Conservation (phyloP, 1,140 invertebrate genomes). For the Drosophila busckii region DNA sequence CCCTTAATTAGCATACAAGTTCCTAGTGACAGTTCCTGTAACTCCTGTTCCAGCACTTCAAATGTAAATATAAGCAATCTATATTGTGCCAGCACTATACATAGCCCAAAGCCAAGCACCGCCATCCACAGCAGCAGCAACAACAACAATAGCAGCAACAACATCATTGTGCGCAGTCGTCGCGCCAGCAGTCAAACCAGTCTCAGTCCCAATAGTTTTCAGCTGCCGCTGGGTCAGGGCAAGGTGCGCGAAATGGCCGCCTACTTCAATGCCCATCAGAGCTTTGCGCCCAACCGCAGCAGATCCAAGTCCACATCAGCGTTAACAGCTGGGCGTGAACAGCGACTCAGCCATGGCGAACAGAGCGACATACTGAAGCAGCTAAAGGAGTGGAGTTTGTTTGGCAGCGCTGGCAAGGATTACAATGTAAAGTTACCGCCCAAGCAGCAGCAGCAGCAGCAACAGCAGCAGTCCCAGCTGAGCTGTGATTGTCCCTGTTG, state of each 20-base stretch:
- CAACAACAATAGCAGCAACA: conserved; percentile 4
- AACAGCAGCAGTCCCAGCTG: neutral
- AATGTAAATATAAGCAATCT: conserved; percentile 70
- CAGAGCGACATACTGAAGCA: conserved; percentile 80
- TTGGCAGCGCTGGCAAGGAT: conserved; percentile 77
- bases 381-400: conserved; percentile 81
- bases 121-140: conserved; percentile 29
- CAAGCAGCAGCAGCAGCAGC: conserved; percentile 5
- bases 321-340: conserved; percentile 19
- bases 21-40: conserved; percentile 78
- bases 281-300: conserved; percentile 31
- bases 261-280: conserved; percentile 80
- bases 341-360: conserved; percentile 79
- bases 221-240: conserved; percentile 55
- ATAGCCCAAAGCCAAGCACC: conserved; percentile 40
- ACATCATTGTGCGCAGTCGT: conserved; percentile 8
- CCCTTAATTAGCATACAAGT: conserved; percentile 62
- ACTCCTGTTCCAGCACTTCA: conserved; percentile 54
- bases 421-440: conserved; percentile 42
- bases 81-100: conserved; percentile 62
- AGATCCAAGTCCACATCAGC: conserved; percentile 62
- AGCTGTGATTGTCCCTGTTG: conserved; percentile 58
- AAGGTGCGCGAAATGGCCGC: conserved; percentile 81
- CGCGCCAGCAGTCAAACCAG: conserved; percentile 56
- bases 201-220: conserved; percentile 55